Conservation (phyloP, 2,113 vertebrate species). For the Todiramphus chloris region DNA sequence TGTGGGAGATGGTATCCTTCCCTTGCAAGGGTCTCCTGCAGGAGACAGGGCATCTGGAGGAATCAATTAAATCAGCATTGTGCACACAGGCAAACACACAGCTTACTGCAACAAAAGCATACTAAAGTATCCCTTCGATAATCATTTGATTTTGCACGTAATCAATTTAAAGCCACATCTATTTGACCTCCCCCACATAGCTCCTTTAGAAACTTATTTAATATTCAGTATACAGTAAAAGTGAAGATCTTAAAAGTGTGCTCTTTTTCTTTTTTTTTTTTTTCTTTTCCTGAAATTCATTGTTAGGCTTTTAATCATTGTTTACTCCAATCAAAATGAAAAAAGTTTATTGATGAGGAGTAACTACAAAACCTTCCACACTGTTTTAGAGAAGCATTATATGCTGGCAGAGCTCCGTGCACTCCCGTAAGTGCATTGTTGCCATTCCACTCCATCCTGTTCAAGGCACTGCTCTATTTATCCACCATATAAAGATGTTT, state of each 20-base stretch:
- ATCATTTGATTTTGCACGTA: neutral
- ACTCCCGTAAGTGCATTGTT: neutral
- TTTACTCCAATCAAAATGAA: neutral
- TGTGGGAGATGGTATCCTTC: neutral
- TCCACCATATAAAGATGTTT: neutral
- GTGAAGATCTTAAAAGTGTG: neutral
- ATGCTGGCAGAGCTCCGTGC: accelerated
- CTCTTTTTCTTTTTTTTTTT: neutral
- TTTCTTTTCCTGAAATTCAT: neutral
- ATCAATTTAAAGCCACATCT: neutral
- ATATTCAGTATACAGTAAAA: neutral
- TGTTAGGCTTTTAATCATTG: neutral
- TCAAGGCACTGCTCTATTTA: neutral
- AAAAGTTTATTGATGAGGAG: neutral
- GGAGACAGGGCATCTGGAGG: neutral
- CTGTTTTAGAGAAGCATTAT: neutral
- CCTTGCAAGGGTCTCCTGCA: neutral
- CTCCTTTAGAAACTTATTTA: neutral
- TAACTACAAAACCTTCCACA: neutral
- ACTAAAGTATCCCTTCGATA: neutral
- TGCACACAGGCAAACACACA: neutral
- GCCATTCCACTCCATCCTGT: neutral
- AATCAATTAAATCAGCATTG: neutral
- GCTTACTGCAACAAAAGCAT: neutral
- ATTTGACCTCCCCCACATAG: neutral